Evolutionary conservation across 35 echinoderm and acorn worm genomes (phyloP).

Genomic region (Chiridota heheva): DNA sequence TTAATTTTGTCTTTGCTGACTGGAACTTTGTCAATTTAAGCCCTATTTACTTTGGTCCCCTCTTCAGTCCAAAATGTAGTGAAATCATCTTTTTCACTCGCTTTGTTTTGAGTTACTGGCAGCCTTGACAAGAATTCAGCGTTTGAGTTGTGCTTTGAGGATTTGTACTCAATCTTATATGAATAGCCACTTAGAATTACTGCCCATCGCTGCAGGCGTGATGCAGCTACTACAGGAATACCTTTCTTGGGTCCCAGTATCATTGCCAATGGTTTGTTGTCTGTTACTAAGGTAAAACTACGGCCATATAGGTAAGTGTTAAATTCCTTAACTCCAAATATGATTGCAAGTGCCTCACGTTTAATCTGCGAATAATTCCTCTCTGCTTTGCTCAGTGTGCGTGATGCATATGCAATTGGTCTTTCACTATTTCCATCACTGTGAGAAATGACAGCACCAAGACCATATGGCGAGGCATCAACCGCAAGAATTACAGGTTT

Average conservation of each 20-base stretch:
- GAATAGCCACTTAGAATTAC: slow-evolving; percentile 27
- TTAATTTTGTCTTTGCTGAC: slow-evolving; percentile 14
- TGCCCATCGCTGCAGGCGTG: slow-evolving; percentile 48
- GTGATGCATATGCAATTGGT: slow-evolving; percentile 59
- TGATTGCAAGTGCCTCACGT: slow-evolving; percentile 59
- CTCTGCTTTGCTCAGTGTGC: slow-evolving; percentile 21
- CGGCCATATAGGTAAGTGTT: slow-evolving; percentile 41
- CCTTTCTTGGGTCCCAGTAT: slow-evolving; percentile 36
- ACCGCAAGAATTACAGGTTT: slow-evolving; percentile 18
- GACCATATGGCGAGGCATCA: slow-evolving; percentile 55
- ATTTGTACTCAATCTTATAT: slow-evolving; percentile 38
- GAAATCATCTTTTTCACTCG: background rate
- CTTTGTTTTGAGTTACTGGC: background rate
- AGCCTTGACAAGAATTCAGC: slow-evolving; percentile 42
- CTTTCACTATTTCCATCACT: background rate
- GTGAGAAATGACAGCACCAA: slow-evolving; percentile 68
- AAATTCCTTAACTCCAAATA: slow-evolving; percentile 51
- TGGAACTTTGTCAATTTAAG: slow-evolving; percentile 26
- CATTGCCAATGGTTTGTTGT: slow-evolving; percentile 48
- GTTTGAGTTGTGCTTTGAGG: slow-evolving; percentile 24
- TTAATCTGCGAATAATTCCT: slow-evolving; percentile 43
- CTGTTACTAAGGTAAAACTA: slow-evolving; percentile 32
- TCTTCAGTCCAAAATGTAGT: slow-evolving; percentile 23
- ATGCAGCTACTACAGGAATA: slow-evolving; percentile 47
- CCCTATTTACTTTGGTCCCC: background rate